Evolutionary conservation across 2,113 vertebrate species (phyloP).

Genomic region (Periophthalmodon schlosseri): DNA sequence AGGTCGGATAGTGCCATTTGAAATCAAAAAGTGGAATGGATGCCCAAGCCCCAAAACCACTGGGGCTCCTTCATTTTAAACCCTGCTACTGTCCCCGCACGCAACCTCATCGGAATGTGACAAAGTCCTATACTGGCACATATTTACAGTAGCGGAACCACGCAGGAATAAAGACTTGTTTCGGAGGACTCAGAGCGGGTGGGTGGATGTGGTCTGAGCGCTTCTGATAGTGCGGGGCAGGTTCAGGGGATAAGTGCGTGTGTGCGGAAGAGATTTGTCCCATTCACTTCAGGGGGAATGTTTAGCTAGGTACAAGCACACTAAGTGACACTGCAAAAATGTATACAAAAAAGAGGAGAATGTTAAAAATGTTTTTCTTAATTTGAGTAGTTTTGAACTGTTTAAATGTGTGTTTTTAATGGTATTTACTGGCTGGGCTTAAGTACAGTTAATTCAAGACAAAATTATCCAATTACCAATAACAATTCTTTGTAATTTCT

Average conservation of each 20-base stretch:
- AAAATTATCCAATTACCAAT: neutral
- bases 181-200: neutral
- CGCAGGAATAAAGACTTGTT: conserved; percentile 8
- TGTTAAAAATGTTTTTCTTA: neutral
- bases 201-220: neutral
- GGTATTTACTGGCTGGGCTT: neutral
- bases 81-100: neutral
- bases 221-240: neutral
- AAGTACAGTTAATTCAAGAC: neutral
- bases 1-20: neutral
- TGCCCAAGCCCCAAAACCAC: neutral
- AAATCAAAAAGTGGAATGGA: conserved; percentile 2
- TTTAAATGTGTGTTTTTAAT: neutral
- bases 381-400: neutral
- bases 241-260: neutral
- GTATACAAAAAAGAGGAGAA: neutral
- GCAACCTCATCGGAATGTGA: conserved; percentile 59
- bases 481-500: too few relatives aligned
- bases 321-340: conserved; percentile 21
- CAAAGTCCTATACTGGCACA: conserved; percentile 36
- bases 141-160: conserved; percentile 38
- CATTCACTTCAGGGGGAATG: conserved; percentile 43
- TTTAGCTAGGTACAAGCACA: conserved; percentile 1
- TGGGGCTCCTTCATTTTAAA: conserved; percentile 1
- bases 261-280: conserved; percentile 4